phyloP scores from a whole-genome alignment of 2,113 vertebrate genomes.

The Butorides virescens region DNA sequence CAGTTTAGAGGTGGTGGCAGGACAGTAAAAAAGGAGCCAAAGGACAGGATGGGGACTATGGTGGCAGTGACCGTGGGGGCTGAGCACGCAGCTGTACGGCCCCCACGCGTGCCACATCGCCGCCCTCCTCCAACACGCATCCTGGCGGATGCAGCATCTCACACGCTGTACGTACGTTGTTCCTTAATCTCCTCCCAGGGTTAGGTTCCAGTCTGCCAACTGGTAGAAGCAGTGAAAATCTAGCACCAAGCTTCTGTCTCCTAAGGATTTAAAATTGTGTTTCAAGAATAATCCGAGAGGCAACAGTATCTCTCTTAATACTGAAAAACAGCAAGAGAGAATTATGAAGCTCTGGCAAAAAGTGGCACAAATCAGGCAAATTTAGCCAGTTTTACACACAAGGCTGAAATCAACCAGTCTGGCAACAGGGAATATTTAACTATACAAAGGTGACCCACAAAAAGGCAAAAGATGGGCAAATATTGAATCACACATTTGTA shows the following conservation, averaged over 20 bases:
- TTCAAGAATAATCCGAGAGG: not conserved
- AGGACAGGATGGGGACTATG: not conserved
- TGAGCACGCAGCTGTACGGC: not conserved
- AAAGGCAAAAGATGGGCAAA: not conserved
- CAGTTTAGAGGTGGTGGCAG: not conserved
- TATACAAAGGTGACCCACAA: not conserved
- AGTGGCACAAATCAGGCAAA: not conserved
- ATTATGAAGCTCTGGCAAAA: not conserved
- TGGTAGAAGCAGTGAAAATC: not conserved
- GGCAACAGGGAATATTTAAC: not conserved
- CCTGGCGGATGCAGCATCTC: not conserved
- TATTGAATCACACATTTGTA: not conserved
- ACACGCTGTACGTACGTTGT: rapidly evolving
- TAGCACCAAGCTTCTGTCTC: not conserved
- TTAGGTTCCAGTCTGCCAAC: not conserved
- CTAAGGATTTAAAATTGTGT: not conserved
- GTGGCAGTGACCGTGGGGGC: rapidly evolving
- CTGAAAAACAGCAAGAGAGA: not conserved
- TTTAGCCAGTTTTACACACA: not conserved
- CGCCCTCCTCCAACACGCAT: not conserved
- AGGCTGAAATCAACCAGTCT: not conserved
- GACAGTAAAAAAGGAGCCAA: not conserved
- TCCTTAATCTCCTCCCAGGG: not conserved
- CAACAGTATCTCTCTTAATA: not conserved
- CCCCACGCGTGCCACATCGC: not conserved